Conservation (phyloP, 2,113 vertebrate species). For the Physeter macrocephalus region DNA sequence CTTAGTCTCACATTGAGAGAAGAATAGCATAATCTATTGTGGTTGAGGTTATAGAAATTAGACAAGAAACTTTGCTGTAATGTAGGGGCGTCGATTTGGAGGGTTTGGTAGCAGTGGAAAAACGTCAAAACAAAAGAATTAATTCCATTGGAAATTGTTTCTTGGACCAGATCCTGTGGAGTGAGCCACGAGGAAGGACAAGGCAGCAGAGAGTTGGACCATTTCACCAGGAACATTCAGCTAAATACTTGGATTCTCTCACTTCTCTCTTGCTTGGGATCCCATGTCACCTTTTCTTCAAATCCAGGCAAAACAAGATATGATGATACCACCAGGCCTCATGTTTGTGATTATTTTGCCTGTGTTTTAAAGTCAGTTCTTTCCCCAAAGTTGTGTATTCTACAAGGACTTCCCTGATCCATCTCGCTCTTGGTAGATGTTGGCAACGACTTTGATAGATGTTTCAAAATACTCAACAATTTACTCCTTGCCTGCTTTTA, state of each 20-base stretch:
- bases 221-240: constrained; percentile 31
- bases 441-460: constrained; percentile 2
- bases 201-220: not conserved
- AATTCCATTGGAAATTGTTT: constrained; percentile 42
- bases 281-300: constrained; percentile 44
- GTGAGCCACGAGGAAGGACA: not conserved
- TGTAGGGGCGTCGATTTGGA: not conserved
- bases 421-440: constrained; percentile 31
- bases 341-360: not conserved
- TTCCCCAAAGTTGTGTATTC: not conserved
- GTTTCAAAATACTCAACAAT: constrained; percentile 20
- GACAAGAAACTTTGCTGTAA: not conserved
- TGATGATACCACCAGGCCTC: not conserved
- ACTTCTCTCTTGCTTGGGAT: not conserved
- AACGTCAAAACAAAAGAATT: constrained; percentile 43
- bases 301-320: constrained; percentile 37
- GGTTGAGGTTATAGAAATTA: not conserved
- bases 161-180: constrained; percentile 2
- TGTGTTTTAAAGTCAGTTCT: not conserved
- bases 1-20: not conserved
- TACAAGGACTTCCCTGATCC: not conserved
- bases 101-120: constrained; percentile 27
- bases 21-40: not conserved
- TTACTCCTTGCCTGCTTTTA: constrained; percentile 24
- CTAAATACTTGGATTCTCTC: constrained; percentile 20